A percentile compares a stretch with the other conserved stretches of the same genome.
These are phyloP conservation scores for Meloidogyne chitwoodi DNA, from an alignment of 1,140 invertebrate genomes.

Conservation along the genomic window DNA sequence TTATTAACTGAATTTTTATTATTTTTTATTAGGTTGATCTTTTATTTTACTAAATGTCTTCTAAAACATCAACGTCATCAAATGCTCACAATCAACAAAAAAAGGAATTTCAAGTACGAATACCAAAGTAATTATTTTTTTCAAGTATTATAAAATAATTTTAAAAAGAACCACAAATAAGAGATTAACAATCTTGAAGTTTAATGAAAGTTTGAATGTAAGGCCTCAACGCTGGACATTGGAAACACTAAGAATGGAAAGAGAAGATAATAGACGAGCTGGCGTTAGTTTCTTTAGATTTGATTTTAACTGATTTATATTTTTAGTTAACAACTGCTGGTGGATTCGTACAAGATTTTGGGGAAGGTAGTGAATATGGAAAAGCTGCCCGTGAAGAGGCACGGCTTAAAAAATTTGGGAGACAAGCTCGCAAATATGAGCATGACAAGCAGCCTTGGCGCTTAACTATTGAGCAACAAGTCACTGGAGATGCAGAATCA, in stretches of 20 bases:
- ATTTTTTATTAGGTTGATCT: too few relatives aligned
- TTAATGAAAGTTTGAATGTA: constrained; percentile 54
- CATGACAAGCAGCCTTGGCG: constrained; percentile 55
- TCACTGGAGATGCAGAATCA: background rate
- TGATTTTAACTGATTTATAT: background rate
- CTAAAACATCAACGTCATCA: background rate
- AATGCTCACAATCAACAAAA: constrained; percentile 5
- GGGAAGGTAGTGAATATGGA: constrained; percentile 55
- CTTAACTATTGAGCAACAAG: constrained; percentile 33
- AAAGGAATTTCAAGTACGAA: constrained; percentile 27
- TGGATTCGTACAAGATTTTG: constrained; percentile 48
- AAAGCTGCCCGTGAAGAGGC: constrained; percentile 56
- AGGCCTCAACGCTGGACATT: constrained; percentile 35
- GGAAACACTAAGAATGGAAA: constrained; percentile 33
- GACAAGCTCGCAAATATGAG: constrained; percentile 44
- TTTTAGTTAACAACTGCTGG: constrained; percentile 24
- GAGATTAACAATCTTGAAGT: constrained; percentile 50
- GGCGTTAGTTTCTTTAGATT: constrained; percentile 10
- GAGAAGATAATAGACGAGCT: constrained; percentile 50
- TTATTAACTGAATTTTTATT: too few relatives aligned
- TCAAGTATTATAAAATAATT: constrained; percentile 5
- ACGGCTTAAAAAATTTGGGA: constrained; percentile 54
- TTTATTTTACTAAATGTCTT: background rate
- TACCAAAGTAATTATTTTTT: constrained; percentile 33
- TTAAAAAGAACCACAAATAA: constrained; percentile 9